phyloP scores from a whole-genome alignment of 2,888 invertebrate genomes.

The Anoncus sp. region DNA sequence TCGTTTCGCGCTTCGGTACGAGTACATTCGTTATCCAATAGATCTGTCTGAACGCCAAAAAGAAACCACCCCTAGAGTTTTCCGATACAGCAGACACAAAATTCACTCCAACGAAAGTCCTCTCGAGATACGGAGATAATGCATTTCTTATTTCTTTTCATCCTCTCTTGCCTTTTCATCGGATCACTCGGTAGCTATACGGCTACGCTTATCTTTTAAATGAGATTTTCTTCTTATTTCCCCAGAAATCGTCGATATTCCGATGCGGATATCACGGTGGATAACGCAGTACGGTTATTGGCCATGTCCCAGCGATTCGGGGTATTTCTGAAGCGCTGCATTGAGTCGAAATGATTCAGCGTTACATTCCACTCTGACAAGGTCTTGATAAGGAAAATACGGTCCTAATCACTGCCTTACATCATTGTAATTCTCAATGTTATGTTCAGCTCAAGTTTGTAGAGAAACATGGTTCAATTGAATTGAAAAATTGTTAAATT shows the following conservation, averaged over 20 bases:
- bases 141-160: conserved; percentile 17
- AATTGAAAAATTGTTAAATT: no score
- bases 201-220: conserved; percentile 67
- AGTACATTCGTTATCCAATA: conserved; percentile 25
- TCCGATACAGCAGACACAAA: conserved; percentile 28
- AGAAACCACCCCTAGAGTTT: neutral
- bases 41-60: conserved; percentile 7
- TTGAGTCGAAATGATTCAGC: no score
- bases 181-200: conserved; percentile 2
- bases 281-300: conserved; percentile 5
- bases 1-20: neutral
- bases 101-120: conserved; percentile 21
- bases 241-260: conserved; percentile 16
- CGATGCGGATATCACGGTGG: neutral
- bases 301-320: no score
- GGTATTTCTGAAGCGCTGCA: no score
- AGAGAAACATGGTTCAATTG: no score
- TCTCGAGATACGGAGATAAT: conserved; percentile 12
- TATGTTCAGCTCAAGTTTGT: no score
- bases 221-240: conserved; percentile 63
- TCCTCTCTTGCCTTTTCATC: conserved; percentile 10
- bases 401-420: no score
- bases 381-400: no score
- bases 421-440: no score
- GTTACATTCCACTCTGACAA: no score